Evolutionary conservation across 2,797 vertebrate species (phyloP).

Genomic region (Sparus aurata): DNA sequence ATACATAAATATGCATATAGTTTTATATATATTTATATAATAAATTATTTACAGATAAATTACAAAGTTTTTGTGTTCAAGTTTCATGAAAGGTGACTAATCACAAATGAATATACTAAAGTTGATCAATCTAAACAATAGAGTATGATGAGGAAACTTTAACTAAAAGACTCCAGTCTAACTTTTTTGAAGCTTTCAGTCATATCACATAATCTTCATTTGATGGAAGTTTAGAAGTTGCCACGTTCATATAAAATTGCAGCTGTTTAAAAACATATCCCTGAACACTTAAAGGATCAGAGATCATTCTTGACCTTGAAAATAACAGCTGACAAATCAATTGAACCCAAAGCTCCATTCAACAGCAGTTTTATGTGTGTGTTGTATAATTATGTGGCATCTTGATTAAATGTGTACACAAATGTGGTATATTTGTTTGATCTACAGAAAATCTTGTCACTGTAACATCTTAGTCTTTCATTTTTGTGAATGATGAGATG

Average conservation of each 20-base stretch:
- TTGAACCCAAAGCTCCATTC: neutral
- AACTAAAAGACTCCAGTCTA: neutral
- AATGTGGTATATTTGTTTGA: neutral
- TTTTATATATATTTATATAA: neutral
- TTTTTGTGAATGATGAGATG: neutral
- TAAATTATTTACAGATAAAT: neutral
- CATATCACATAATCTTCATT: neutral
- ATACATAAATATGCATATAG: too few relatives aligned
- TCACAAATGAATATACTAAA: neutral
- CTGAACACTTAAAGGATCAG: neutral
- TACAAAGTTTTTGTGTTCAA: neutral
- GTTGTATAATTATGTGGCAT: neutral
- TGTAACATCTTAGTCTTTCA: neutral
- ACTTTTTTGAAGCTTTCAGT: neutral
- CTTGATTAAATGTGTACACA: neutral
- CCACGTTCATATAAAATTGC: neutral
- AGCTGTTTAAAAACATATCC: neutral
- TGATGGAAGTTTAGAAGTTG: neutral
- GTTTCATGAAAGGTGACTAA: neutral
- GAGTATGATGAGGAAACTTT: too few relatives aligned
- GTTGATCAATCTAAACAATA: neutral
- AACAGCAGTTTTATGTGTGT: neutral
- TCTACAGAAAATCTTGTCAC: neutral
- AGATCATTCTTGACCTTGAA: neutral
- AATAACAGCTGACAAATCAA: neutral